These are phyloP conservation scores for Atta colombica DNA, from an alignment of 1,140 invertebrate species.

Conservation along the genomic window DNA sequence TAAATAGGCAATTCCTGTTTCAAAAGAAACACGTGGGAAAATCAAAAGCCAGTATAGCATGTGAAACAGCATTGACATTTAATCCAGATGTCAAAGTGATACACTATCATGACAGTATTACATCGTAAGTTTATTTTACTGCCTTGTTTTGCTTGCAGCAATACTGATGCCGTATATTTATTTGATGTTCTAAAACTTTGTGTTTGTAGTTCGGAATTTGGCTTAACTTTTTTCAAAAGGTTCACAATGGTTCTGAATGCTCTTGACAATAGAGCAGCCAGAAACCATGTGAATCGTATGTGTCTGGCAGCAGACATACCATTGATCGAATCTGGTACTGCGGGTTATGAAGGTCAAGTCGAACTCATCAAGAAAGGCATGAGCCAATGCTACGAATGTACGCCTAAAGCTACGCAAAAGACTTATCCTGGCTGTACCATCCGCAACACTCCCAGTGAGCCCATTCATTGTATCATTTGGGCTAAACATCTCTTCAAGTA, in stretches of 20 bases:
- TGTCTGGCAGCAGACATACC: conserved; percentile 98
- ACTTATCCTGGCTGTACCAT: conserved; percentile 99
- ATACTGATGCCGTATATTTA: too few relatives aligned
- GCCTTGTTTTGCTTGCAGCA: too few relatives aligned
- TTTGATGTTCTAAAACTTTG: background rate
- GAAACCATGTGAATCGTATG: conserved; percentile 99
- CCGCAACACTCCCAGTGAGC: conserved; percentile 99
- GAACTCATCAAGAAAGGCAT: conserved; percentile 95
- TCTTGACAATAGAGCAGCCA: conserved; percentile 97
- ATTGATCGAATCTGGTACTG: conserved; percentile 98
- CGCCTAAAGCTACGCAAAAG: conserved; percentile 96
- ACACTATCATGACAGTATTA: conserved; percentile 97
- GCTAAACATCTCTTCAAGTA: conserved; percentile 99
- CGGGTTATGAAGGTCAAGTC: conserved; percentile 98
- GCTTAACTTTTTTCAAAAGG: conserved; percentile 96
- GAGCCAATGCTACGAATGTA: conserved; percentile 99
- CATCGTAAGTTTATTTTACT: conserved; percentile 89
- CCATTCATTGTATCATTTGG: conserved; percentile 99
- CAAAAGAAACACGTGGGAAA: conserved; percentile 99
- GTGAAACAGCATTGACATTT: conserved; percentile 95
- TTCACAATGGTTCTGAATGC: conserved; percentile 99
- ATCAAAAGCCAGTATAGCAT: conserved; percentile 96
- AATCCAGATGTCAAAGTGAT: conserved; percentile 96
- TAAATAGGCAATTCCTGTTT: conserved; percentile 99
- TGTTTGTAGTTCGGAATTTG: conserved; percentile 94